A percentile compares a stretch with the other conserved stretches of the same genome.
Evolutionary conservation across 2,113 vertebrate species (phyloP).

Genomic region (Dermatemys mawii): DNA sequence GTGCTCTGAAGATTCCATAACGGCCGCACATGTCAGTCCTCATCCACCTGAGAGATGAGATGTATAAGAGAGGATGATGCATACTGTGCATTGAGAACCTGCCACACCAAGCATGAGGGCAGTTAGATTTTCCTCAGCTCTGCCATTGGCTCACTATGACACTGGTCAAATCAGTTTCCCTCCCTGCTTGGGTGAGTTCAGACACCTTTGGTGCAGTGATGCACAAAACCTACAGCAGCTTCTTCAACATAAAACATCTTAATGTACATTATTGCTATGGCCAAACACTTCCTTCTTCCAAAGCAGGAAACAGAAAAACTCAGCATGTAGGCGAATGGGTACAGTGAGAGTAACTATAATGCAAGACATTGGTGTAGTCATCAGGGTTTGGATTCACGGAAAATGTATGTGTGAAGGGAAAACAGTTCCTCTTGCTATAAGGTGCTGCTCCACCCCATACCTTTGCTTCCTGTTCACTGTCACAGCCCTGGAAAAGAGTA

Average conservation of each 20-base stretch:
- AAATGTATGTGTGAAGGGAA: no score
- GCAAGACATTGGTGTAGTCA: neutral
- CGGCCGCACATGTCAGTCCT: no score
- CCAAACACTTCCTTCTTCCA: neutral
- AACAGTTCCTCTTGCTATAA: neutral
- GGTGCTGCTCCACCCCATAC: no score
- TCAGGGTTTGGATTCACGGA: neutral
- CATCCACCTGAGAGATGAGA: neutral
- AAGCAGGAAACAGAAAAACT: no score
- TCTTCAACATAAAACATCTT: neutral
- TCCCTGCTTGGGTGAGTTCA: neutral
- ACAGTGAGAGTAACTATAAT: neutral
- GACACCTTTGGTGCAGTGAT: neutral
- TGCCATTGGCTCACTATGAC: neutral
- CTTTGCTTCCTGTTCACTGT: neutral
- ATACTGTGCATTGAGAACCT: neutral
- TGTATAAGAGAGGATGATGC: neutral
- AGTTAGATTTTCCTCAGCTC: neutral
- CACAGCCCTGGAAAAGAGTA: neutral
- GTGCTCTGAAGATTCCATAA: no score
- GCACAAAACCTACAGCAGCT: neutral
- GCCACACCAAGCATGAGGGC: neutral
- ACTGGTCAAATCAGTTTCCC: neutral
- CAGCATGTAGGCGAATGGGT: neutral
- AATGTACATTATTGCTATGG: neutral